These are phyloP conservation scores for Nemopilema nomurai DNA, from an alignment of 30 jellyfish, hydroid and myxozoan genomes.

Conservation along the genomic window DNA sequence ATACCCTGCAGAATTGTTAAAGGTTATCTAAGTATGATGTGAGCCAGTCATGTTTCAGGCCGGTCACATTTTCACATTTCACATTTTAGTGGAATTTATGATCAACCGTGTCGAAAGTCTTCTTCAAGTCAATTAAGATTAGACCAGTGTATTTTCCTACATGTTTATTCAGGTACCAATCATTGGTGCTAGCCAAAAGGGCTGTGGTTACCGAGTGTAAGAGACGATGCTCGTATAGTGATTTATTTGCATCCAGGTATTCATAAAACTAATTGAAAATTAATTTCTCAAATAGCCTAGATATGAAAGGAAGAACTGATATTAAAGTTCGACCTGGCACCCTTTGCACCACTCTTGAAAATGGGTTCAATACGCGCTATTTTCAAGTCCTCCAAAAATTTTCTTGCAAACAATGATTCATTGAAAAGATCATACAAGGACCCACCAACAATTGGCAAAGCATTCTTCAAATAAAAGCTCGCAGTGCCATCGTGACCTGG, in stretches of 20 bases:
- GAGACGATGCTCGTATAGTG: constrained; percentile 9
- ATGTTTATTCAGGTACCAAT: constrained; percentile 27
- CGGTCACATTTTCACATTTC: neutral
- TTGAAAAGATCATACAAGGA: constrained; percentile 31
- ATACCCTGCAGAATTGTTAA: constrained; percentile 5
- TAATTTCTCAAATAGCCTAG: constrained; percentile 28
- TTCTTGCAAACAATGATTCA: constrained; percentile 23
- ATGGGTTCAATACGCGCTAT: constrained; percentile 42
- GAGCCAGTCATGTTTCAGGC: constrained; percentile 9
- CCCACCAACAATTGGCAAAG: neutral
- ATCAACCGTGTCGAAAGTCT: constrained; percentile 44
- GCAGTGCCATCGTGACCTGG: constrained; percentile 16
- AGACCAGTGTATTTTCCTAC: constrained; percentile 7
- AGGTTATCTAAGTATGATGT: neutral
- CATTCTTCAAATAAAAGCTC: constrained; percentile 8
- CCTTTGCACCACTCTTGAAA: constrained; percentile 45
- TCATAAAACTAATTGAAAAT: constrained; percentile 8
- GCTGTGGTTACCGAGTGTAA: constrained; percentile 31
- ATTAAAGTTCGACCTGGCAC: constrained; percentile 53
- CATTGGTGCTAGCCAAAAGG: constrained; percentile 34
- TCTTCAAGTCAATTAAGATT: constrained; percentile 37
- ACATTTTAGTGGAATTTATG: neutral
- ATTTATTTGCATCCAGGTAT: constrained; percentile 10
- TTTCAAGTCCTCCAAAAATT: constrained; percentile 21
- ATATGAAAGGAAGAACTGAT: constrained; percentile 8